Evolutionary conservation across 2,797 vertebrate genomes (phyloP).

Genomic region (Brachymystax lenok): DNA sequence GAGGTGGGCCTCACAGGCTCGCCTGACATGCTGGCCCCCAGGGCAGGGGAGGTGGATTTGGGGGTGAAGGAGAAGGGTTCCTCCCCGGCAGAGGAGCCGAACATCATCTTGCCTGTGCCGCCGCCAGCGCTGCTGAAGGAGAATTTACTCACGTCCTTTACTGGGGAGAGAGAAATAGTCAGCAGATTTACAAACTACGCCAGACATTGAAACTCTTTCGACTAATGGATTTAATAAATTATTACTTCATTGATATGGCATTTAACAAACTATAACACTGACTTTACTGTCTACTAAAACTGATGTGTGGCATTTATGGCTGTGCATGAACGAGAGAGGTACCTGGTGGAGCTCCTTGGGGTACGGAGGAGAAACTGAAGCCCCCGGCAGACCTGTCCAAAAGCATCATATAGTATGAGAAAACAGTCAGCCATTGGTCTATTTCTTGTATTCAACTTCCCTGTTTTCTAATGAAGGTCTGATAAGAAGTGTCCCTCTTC

Average conservation of each 20-base stretch:
- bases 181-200: background rate
- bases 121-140: constrained; percentile 53
- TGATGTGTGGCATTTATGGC: too few species aligned
- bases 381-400: constrained; percentile 49
- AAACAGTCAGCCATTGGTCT: background rate
- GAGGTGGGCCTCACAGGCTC: constrained; percentile 61
- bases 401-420: background rate
- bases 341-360: constrained; percentile 67
- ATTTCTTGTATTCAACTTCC: too few species aligned
- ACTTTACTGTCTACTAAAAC: background rate
- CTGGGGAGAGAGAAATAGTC: constrained; percentile 28
- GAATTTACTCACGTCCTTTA: constrained; percentile 77
- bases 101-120: constrained; percentile 12
- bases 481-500: too few species aligned
- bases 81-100: constrained; percentile 50
- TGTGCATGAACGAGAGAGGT: constrained; percentile 13
- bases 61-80: constrained; percentile 63
- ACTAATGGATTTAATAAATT: background rate
- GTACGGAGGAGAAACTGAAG: constrained; percentile 62
- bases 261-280: background rate
- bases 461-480: background rate
- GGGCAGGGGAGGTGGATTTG: constrained; percentile 60
- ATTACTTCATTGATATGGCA: background rate
- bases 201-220: background rate
- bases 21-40: constrained; percentile 48